Conservation (phyloP, 2,888 invertebrate genomes). For the Eueremaeus valkanovi region DNA sequence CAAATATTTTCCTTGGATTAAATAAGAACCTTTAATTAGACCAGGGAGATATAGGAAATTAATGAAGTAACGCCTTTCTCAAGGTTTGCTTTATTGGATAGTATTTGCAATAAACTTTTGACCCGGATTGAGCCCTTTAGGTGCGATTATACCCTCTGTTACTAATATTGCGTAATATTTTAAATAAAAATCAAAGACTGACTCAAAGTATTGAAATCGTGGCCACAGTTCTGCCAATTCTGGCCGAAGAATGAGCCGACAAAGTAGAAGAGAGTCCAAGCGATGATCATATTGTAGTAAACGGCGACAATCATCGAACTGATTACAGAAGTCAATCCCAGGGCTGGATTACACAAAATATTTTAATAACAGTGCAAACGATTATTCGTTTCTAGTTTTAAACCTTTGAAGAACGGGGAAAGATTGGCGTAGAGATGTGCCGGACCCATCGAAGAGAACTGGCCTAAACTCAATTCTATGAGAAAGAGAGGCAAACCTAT, state of each 20-base stretch:
- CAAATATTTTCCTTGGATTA: too few species aligned
- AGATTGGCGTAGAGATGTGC: constrained; percentile 44
- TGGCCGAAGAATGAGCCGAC: constrained; percentile 44
- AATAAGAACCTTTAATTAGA: too few species aligned
- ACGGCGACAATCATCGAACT: constrained; percentile 44
- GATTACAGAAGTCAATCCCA: constrained; percentile 46
- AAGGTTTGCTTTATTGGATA: too few species aligned
- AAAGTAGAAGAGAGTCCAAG: constrained; percentile 46
- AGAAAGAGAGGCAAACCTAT: constrained; percentile 46
- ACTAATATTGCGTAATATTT: neutral
- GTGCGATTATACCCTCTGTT: too few species aligned
- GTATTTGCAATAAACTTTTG: too few species aligned
- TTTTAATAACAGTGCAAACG: neutral
- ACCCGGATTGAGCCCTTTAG: too few species aligned
- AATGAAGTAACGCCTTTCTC: too few species aligned
- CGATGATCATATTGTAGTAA: constrained; percentile 47
- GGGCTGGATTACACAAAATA: constrained; percentile 36
- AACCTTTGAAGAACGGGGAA: constrained; percentile 46
- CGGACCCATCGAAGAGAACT: constrained; percentile 46
- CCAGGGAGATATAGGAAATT: too few species aligned
- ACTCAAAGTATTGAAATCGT: constrained; percentile 45
- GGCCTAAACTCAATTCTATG: constrained; percentile 45
- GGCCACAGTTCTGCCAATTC: constrained; percentile 46
- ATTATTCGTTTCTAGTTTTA: neutral
- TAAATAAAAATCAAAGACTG: constrained; percentile 28